Percentiles rank a stretch among this genome's conserved stretches.
These are phyloP conservation scores for Hybognathus amarus DNA, from an alignment of 2,797 vertebrate genomes.

Conservation along the genomic window DNA sequence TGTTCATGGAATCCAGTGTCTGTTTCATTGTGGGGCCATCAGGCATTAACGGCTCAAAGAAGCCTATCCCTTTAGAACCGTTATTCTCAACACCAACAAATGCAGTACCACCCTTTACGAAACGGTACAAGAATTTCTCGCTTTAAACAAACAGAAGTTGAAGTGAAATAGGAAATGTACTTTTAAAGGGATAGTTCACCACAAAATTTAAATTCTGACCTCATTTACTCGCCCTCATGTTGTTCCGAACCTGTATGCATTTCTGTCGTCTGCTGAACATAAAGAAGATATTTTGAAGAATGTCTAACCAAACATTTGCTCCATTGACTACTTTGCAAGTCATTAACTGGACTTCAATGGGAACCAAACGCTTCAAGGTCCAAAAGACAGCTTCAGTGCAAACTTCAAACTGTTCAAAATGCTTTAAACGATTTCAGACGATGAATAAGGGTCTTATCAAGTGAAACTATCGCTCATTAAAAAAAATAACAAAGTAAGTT, in stretches of 20 bases:
- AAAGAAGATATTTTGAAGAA: not conserved
- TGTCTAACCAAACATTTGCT: too few species aligned
- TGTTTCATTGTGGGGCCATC: conserved; percentile 56
- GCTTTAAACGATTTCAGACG: too few species aligned
- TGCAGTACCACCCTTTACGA: not conserved
- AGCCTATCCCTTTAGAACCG: conserved; percentile 27
- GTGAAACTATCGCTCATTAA: too few species aligned
- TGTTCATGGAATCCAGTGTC: conserved; percentile 77
- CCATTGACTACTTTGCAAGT: too few species aligned
- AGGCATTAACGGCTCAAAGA: conserved; percentile 58
- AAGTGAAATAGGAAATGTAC: not conserved
- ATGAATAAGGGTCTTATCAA: too few species aligned
- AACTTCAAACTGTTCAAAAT: too few species aligned
- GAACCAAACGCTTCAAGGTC: too few species aligned
- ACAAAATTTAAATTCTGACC: not conserved
- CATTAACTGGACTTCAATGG: too few species aligned
- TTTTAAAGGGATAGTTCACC: not conserved
- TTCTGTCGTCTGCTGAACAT: not conserved
- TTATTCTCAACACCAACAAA: conserved; percentile 21
- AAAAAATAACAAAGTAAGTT: too few species aligned
- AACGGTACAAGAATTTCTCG: not conserved
- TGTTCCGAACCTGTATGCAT: not conserved
- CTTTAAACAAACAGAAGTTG: not conserved
- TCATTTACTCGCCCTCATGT: not conserved
- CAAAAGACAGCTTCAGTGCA: too few species aligned